These are phyloP conservation scores for Epinotia demarniana DNA, from an alignment of 2,888 invertebrate genomes.

Conservation along the genomic window DNA sequence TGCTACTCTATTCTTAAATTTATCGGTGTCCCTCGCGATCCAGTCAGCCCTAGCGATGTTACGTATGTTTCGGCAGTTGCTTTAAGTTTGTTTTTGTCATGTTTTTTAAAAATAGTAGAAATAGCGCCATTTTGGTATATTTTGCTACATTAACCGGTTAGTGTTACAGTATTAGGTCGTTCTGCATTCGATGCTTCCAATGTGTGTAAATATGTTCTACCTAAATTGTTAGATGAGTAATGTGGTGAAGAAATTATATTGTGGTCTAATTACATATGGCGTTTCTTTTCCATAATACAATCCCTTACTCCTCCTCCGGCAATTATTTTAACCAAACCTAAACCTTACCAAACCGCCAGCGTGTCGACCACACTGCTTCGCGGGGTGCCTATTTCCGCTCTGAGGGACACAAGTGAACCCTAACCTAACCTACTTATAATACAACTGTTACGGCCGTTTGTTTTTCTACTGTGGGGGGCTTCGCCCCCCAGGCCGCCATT, in stretches of 20 bases:
- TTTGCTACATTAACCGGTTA: slow-evolving; percentile 50
- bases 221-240: slow-evolving; percentile 76
- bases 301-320: not conserved
- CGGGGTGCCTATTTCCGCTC: too few species aligned
- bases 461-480: too few species aligned
- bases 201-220: slow-evolving; percentile 80
- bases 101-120: not conserved
- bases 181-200: slow-evolving; percentile 77
- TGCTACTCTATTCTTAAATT: not conserved
- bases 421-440: too few species aligned
- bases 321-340: too few species aligned
- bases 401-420: too few species aligned
- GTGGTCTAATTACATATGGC: slow-evolving; percentile 68
- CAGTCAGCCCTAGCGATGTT: not conserved
- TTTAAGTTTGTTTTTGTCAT: not conserved
- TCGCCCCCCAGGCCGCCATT: too few species aligned
- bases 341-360: too few species aligned
- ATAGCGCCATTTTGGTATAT: slow-evolving; percentile 13
- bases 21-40: not conserved
- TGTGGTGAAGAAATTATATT: slow-evolving; percentile 75
- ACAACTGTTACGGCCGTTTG: too few species aligned
- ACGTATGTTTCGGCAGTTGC: slow-evolving; percentile 3
- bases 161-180: slow-evolving; percentile 72
- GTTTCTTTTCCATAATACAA: slow-evolving; percentile 57
- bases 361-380: too few species aligned